Percentiles rank a stretch among this genome's conserved stretches.
These are phyloP conservation scores for Helicoverpa armigera DNA, from an alignment of 1,140 invertebrate genomes.

Conservation along the genomic window DNA sequence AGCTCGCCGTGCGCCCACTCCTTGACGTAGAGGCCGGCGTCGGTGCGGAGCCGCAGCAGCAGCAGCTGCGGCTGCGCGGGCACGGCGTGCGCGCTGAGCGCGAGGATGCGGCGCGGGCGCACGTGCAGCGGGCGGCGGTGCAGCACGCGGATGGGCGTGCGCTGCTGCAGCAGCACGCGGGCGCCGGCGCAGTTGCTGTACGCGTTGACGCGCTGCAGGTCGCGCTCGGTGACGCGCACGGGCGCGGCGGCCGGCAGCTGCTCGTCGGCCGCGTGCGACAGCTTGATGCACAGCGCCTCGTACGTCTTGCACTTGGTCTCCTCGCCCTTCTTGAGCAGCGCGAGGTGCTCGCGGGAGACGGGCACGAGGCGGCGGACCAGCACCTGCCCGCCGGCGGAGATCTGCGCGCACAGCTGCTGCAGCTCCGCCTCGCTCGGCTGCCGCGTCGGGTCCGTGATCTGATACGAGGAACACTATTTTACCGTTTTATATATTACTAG, in stretches of 20 bases:
- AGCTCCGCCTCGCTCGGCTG: slow-evolving; percentile 87
- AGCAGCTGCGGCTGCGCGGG: slow-evolving; percentile 87
- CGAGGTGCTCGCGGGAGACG: slow-evolving; percentile 88
- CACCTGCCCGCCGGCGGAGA: slow-evolving; percentile 85
- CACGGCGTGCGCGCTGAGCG: slow-evolving; percentile 85
- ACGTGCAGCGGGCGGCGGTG: slow-evolving; percentile 92
- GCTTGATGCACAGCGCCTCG: slow-evolving; percentile 91
- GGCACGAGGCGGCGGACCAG: slow-evolving; percentile 4
- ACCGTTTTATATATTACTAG: too few relatives aligned
- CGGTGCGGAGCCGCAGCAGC: slow-evolving; percentile 91
- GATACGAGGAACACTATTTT: background rate
- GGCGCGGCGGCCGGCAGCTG: slow-evolving; percentile 45
- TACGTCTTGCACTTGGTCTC: slow-evolving; percentile 95
- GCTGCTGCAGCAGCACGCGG: slow-evolving; percentile 89
- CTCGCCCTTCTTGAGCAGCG: slow-evolving; percentile 94
- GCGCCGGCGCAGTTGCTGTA: slow-evolving; percentile 71
- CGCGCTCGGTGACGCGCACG: slow-evolving; percentile 84
- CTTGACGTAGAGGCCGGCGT: slow-evolving; percentile 98
- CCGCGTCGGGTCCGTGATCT: slow-evolving; percentile 74
- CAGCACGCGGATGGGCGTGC: slow-evolving; percentile 94
- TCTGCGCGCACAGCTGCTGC: slow-evolving; percentile 83
- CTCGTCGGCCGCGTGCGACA: slow-evolving; percentile 60
- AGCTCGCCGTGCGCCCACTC: slow-evolving; percentile 99
- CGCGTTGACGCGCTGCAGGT: slow-evolving; percentile 87
- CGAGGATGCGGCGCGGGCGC: slow-evolving; percentile 88